These are phyloP conservation scores for Lordiphosa andalusiaca DNA, from an alignment of 2,888 invertebrate genomes.

Conservation along the genomic window DNA sequence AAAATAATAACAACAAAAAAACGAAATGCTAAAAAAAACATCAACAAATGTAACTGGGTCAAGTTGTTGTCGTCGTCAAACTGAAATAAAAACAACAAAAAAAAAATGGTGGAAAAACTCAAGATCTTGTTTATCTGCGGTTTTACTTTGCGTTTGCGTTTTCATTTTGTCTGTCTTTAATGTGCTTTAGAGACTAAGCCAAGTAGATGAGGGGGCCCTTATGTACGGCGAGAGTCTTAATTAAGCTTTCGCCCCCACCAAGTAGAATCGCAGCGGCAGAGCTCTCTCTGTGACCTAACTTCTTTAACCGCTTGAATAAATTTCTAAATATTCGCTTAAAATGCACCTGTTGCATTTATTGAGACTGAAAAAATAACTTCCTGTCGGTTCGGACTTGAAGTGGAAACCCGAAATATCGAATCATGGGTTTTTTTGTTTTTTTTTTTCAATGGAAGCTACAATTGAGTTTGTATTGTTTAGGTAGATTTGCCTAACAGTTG, in stretches of 20 bases:
- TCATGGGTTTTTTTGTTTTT: too few relatives aligned
- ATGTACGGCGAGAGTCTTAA: slow-evolving; percentile 24
- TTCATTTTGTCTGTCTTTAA: neutral
- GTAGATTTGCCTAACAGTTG: too few relatives aligned
- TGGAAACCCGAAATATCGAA: too few relatives aligned
- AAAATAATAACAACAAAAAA: slow-evolving; percentile 43
- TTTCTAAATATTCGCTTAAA: too few relatives aligned
- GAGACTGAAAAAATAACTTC: too few relatives aligned
- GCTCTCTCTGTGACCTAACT: too few relatives aligned
- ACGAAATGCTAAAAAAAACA: slow-evolving; percentile 44
- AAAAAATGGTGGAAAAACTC: slow-evolving; percentile 68
- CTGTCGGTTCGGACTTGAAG: too few relatives aligned
- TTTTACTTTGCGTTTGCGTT: slow-evolving; percentile 5
- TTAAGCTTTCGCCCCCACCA: slow-evolving; percentile 22
- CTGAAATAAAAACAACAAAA: slow-evolving; percentile 29
- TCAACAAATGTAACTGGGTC: slow-evolving; percentile 72
- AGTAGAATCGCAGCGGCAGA: neutral
- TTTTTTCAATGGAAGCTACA: too few relatives aligned
- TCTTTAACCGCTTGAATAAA: too few relatives aligned
- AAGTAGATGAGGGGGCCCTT: slow-evolving; percentile 30
- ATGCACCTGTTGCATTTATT: too few relatives aligned
- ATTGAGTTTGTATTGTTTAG: too few relatives aligned
- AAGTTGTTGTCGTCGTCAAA: slow-evolving; percentile 50
- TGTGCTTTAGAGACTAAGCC: slow-evolving; percentile 10
- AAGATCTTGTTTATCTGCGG: slow-evolving; percentile 67